phyloP scores from a whole-genome alignment of 2,113 vertebrate genomes.

The Ancistrus triradiatus region DNA sequence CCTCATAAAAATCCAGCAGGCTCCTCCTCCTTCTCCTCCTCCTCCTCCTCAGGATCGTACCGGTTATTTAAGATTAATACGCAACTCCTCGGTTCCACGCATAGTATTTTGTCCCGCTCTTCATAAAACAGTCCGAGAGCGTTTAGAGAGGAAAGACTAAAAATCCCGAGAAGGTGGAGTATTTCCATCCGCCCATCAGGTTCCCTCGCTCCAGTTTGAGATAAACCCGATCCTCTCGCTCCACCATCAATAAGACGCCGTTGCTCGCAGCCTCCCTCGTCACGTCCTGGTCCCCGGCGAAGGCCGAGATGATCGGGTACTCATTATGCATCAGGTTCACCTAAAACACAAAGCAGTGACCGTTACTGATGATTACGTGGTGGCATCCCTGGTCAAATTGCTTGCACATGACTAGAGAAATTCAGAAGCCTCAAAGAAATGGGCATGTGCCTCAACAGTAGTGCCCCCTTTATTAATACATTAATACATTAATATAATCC shows the following conservation, averaged over 20 bases:
- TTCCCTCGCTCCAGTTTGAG: conserved; percentile 97
- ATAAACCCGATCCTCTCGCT: conserved; percentile 93
- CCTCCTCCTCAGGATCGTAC: conserved; percentile 75
- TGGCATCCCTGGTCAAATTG: background rate
- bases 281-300: conserved; percentile 97
- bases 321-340: conserved; percentile 98
- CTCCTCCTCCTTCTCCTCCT: conserved; percentile 63
- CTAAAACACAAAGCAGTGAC: conserved; percentile 55
- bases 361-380: background rate
- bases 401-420: too few relatives aligned
- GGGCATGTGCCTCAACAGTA: too few relatives aligned
- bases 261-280: conserved; percentile 98
- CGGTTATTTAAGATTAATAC: conserved; percentile 70
- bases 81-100: conserved; percentile 8
- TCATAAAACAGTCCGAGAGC: conserved; percentile 63
- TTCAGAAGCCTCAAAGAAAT: too few relatives aligned
- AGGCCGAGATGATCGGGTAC: conserved; percentile 96
- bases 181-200: conserved; percentile 99
- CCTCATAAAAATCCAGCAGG: conserved; percentile 82
- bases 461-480: too few relatives aligned
- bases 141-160: conserved; percentile 97
- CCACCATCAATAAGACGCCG: conserved; percentile 94
- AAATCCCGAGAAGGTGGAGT: conserved; percentile 99
- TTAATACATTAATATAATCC: too few relatives aligned
- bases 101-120: conserved; percentile 56